Evolutionary conservation across 2,797 vertebrate genomes (phyloP).

Genomic region (Zalophus californianus): DNA sequence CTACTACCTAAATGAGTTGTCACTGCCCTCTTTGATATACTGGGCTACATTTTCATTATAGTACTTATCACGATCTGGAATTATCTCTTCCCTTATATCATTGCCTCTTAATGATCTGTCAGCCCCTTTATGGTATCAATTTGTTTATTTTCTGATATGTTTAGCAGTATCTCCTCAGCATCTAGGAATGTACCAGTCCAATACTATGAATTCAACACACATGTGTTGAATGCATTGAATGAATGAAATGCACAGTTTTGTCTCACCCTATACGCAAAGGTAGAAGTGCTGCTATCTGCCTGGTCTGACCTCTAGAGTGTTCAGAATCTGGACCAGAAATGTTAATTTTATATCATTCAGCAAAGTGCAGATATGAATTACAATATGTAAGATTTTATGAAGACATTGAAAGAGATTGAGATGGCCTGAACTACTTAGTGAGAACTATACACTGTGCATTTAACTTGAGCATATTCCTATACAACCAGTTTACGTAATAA

Average conservation of each 20-base stretch:
- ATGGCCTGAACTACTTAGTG: not conserved
- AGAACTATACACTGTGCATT: not conserved
- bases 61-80: not conserved
- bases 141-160: not conserved
- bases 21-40: not conserved
- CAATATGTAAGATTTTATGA: not conserved
- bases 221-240: not conserved
- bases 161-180: not conserved
- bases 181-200: not conserved
- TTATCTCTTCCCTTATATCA: not conserved
- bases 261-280: not conserved
- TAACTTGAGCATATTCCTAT: not conserved
- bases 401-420: not conserved
- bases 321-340: not conserved
- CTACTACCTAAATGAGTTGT: not conserved
- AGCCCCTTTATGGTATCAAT: not conserved
- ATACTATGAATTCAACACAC: not conserved
- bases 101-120: not conserved
- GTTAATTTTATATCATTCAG: not conserved
- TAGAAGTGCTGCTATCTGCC: not conserved
- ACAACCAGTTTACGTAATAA: not conserved
- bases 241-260: not conserved
- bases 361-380: not conserved
- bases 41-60: not conserved
- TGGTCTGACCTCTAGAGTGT: not conserved